Evolutionary conservation across 2,888 invertebrate species (phyloP), one percentile per base, ranked within the genome.

Genomic region (Drosophila pullipes): DNA sequence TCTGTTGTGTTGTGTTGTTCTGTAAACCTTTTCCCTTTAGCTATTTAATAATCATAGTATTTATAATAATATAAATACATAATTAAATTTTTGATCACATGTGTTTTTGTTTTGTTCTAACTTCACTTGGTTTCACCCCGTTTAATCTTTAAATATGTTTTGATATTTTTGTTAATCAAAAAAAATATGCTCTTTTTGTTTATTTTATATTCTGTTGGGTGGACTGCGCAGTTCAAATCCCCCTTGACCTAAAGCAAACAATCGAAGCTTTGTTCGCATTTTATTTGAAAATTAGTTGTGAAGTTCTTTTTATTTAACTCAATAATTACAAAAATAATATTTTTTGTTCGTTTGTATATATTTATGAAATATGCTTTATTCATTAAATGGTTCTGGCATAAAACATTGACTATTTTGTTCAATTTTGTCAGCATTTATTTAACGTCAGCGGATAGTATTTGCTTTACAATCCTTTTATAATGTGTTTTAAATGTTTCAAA

Each of bases 61-160:
- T 68, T 80, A 78, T 89, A 72, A 58, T 80, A 39, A 57, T 57
- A 39, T 57, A 39, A 37, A 54, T 53, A 52, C 30, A 57, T 66
- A 37, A 66, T 71, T 74, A 87, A 87, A 87, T 82, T 87, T 85
- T 87, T 82, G 90, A 87, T 87, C 87, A 87, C 87, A 87, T 83
- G 83, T 85, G 83, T 89, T 85, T 81, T 81, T 71, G 70, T 77
- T 65, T 71, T 72, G 31, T 58, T 59, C 44, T 72, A 28, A 64
- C 47, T 80, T 76, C 68, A 16, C 64, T 69, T 73, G 67, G 62
- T 76, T 76, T 81, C 69, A 68, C 67, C 74, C 54, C 67, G 2
- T 67, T 62, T 6, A 25, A 66, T 47, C 33, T 61, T 58, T 72
- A 65, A 76, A 75, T 81, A 78, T 76, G 60, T 76, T 55, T 37